A percentile compares a stretch with the other conserved stretches of the same genome.
These are phyloP conservation scores for Itoplectis maculator DNA, from an alignment of 2,888 invertebrate genomes.

Conservation along the genomic window DNA sequence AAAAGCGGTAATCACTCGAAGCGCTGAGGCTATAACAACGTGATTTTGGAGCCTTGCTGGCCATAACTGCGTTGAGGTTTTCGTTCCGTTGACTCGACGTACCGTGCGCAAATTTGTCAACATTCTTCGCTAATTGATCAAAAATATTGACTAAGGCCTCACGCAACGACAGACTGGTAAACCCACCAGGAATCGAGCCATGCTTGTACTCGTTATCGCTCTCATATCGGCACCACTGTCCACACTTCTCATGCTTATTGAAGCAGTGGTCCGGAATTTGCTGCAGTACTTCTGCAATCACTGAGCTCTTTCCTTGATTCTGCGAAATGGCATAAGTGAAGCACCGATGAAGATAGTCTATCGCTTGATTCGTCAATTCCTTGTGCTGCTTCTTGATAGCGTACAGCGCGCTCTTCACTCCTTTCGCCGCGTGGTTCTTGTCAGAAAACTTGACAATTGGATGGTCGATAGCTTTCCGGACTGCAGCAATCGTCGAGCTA, in stretches of 20 bases:
- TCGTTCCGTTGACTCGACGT: slow-evolving; percentile 23
- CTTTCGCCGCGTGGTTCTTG: slow-evolving; percentile 69
- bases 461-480: slow-evolving; percentile 60
- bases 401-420: slow-evolving; percentile 66
- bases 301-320: slow-evolving; percentile 60
- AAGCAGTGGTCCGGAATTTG: slow-evolving; percentile 43
- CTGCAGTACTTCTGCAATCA: slow-evolving; percentile 26
- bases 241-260: slow-evolving; percentile 44
- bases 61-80: slow-evolving; percentile 20
- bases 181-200: slow-evolving; percentile 37
- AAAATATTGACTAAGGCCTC: slow-evolving; percentile 23
- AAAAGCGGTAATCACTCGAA: slow-evolving; percentile 29
- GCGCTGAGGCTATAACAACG: background rate
- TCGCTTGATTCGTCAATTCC: slow-evolving; percentile 61
- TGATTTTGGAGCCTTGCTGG: slow-evolving; percentile 26
- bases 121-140: slow-evolving; percentile 31
- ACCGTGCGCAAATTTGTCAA: slow-evolving; percentile 27
- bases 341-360: slow-evolving; percentile 69
- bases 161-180: slow-evolving; percentile 20
- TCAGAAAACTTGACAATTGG: slow-evolving; percentile 70
- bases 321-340: slow-evolving; percentile 71
- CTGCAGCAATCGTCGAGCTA: slow-evolving; percentile 70
- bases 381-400: slow-evolving; percentile 55
- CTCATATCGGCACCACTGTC: slow-evolving; percentile 37
- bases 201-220: slow-evolving; percentile 28